Evolutionary conservation across 2,113 vertebrate species (phyloP).

Genomic region (Pedionomus torquatus): DNA sequence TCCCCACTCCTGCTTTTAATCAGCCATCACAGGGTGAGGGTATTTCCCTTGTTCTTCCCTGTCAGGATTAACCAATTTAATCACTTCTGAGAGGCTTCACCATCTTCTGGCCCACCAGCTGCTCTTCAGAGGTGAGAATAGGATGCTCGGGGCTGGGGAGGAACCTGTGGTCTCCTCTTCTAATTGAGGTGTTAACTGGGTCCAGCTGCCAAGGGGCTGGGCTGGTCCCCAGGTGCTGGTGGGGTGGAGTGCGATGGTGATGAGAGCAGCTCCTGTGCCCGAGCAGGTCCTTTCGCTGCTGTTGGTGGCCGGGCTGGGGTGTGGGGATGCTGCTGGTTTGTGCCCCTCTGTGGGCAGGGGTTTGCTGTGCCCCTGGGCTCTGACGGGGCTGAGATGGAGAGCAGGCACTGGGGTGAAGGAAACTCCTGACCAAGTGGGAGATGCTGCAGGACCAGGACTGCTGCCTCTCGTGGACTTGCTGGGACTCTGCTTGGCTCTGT

Average conservation of each 20-base stretch:
- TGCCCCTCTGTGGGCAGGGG: rapidly evolving
- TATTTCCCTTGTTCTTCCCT: not conserved
- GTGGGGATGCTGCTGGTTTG: not conserved
- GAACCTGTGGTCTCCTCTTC: too few species aligned
- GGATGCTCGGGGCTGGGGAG: not conserved
- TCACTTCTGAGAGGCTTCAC: not conserved
- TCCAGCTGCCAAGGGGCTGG: not conserved
- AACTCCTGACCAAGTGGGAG: not conserved
- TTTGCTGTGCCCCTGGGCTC: not conserved
- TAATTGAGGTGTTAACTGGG: rapidly evolving
- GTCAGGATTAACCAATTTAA: not conserved
- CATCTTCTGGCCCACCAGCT: not conserved
- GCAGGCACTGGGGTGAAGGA: rapidly evolving
- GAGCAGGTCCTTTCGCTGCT: rapidly evolving
- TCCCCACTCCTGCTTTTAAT: not conserved
- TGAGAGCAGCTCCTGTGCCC: not conserved
- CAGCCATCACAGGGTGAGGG: rapidly evolving
- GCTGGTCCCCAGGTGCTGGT: not conserved
- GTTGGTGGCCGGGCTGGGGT: not conserved
- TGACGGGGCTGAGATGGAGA: not conserved
- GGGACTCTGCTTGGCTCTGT: not conserved
- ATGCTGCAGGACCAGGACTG: not conserved
- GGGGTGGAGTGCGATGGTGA: not conserved
- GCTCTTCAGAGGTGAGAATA: not conserved
- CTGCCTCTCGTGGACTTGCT: rapidly evolving